Evolutionary conservation across 2,797 vertebrate species (phyloP), one percentile per base, ranked within the genome.

Genomic region (Choloepus didactylus): DNA sequence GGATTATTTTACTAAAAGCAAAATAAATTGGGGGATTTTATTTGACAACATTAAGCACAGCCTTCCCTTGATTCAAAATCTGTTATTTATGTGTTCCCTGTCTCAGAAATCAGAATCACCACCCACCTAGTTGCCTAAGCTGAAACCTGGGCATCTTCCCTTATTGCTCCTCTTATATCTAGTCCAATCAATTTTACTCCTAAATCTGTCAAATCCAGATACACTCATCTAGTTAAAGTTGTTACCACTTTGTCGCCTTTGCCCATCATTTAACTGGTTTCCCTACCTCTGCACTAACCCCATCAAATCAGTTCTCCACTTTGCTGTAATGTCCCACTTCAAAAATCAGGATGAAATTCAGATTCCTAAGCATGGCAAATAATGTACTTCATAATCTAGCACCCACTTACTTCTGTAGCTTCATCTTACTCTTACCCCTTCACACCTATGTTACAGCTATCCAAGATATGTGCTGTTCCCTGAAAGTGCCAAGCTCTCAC

Each of bases 331-430:
- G 84, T 87, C 21, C 51, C 35, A 82, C 27, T 79, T 94, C 51
- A 86, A 97, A 93, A 93, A 93, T 46, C n/a, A 82, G 41, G n/a
- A 86, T 91, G 82, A 96, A 95, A 92, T 54, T 91, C 18, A 81
- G 69, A 93, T 76, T 89, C 54, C 59, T 95, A 60, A 44, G 18
- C 49, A 89, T 89, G 46, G 31, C 38, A 96, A 94, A 89, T 66
- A 95, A 87, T 54, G 2, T 23, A 62, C 49, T 89, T 93, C 64
- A 91, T 84, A 89, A 77, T 81, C 70, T 89, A 62, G 44, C n/a
- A 62, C n/a, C 54, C 9, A 9, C 90, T 85, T 90, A 81, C 54
- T 62, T 77, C 54, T 82, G 49, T 90, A 76, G 72, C 5, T 94
- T 85, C n/a, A 77, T 93, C 62, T 77, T 67, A 54, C 67, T 81